These are phyloP conservation scores for Subanguina moxae DNA, from an alignment of 1,140 invertebrate species.

Conservation along the genomic window DNA sequence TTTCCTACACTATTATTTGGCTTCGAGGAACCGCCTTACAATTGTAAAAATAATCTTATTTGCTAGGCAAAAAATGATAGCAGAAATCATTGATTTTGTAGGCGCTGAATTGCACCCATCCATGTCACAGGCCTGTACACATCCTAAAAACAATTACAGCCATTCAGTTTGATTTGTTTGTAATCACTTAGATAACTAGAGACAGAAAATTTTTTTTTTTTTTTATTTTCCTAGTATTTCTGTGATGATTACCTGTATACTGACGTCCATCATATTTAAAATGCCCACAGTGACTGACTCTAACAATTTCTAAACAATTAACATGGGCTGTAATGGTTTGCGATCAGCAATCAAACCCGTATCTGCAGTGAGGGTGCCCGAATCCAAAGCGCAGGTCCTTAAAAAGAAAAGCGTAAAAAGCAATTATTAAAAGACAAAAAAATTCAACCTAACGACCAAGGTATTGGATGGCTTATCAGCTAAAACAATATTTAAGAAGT, in stretches of 20 bases:
- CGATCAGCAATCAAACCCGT: slow-evolving; percentile 15
- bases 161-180: slow-evolving; percentile 37
- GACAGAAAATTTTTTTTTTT: too few relatives aligned
- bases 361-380: slow-evolving; percentile 54
- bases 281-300: slow-evolving; percentile 62
- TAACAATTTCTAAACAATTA: slow-evolving; percentile 59
- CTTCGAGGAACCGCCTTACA: too few relatives aligned
- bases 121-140: slow-evolving; percentile 56
- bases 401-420: too few relatives aligned
- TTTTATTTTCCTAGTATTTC: too few relatives aligned
- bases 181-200: too few relatives aligned
- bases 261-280: slow-evolving; percentile 61
- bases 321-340: not conserved
- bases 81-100: too few relatives aligned
- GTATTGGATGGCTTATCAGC: slow-evolving; percentile 57
- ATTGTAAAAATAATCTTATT: too few relatives aligned
- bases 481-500: too few relatives aligned
- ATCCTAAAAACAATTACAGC: slow-evolving; percentile 40
- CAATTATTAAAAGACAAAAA: too few relatives aligned
- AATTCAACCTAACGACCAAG: slow-evolving; percentile 53
- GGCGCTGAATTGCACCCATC: slow-evolving; percentile 48
- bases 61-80: too few relatives aligned
- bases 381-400: slow-evolving; percentile 64
- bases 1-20: too few relatives aligned
- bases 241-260: slow-evolving; percentile 57